These are phyloP conservation scores for Physella acuta DNA, from an alignment of 1,140 invertebrate species.

Conservation along the genomic window DNA sequence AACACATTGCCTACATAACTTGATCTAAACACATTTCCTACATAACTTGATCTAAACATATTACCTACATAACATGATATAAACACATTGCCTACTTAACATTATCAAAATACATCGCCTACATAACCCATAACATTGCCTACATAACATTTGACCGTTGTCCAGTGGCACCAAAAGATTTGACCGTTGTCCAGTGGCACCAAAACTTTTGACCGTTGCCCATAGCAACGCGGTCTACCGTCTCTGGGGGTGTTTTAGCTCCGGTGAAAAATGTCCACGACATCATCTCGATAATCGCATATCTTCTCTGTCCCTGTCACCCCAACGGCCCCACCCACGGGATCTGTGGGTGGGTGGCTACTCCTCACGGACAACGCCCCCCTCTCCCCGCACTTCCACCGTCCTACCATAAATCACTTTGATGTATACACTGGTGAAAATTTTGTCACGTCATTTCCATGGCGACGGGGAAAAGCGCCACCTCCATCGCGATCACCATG, in stretches of 20 bases:
- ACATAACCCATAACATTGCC: too few relatives aligned
- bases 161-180: too few relatives aligned
- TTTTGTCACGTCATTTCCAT: conserved; percentile 25
- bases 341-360: neutral
- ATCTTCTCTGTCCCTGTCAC: neutral
- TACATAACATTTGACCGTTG: too few relatives aligned
- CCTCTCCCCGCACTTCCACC: neutral
- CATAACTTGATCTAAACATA: too few relatives aligned
- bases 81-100: too few relatives aligned
- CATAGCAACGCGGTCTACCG: neutral
- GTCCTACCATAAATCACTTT: conserved; percentile 27
- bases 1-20: too few relatives aligned
- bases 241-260: too few relatives aligned
- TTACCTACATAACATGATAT: too few relatives aligned
- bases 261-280: neutral
- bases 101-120: too few relatives aligned
- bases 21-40: too few relatives aligned
- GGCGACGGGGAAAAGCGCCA: conserved; percentile 18
- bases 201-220: too few relatives aligned
- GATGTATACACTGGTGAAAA: conserved; percentile 25
- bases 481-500: conserved; percentile 15
- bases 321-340: neutral
- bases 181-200: too few relatives aligned
- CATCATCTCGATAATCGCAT: neutral
- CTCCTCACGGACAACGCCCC: neutral